A percentile compares a stretch with the other conserved stretches of the same genome.
Conservation (phyloP, 2,888 invertebrate species). For the Dinocampus coccinellae region DNA sequence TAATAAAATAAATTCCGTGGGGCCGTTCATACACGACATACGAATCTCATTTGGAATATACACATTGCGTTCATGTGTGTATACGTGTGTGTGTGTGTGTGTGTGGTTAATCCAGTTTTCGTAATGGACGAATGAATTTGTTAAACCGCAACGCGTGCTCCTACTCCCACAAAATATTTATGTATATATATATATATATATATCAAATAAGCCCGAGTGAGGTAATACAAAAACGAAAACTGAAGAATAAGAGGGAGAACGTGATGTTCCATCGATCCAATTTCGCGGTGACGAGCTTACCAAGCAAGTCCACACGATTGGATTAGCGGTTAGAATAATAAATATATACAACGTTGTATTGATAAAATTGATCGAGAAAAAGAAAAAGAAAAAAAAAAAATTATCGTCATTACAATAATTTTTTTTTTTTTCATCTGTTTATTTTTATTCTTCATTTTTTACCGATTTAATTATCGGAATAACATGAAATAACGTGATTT, state of each 20-base stretch:
- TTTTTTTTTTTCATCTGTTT: no score
- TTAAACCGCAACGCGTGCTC: neutral
- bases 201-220: neutral
- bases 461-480: no score
- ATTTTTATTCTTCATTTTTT: no score
- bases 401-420: no score
- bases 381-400: no score
- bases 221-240: neutral
- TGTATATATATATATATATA: no score
- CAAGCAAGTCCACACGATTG: constrained; percentile 6
- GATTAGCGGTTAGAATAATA: constrained; percentile 17
- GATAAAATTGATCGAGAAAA: no score
- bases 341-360: neutral
- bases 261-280: constrained; percentile 28
- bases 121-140: constrained; percentile 5
- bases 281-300: constrained; percentile 24
- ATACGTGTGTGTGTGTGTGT: neutral
- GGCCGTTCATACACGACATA: no score
- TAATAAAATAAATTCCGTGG: no score
- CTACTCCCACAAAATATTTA: neutral
- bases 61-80: neutral
- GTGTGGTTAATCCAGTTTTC: neutral
- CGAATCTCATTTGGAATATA: no score
- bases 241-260: neutral
- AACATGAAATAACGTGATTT: no score